These are phyloP conservation scores for Scaptomyza cyrtandrae DNA, from an alignment of 2,888 invertebrate species.

Conservation along the genomic window DNA sequence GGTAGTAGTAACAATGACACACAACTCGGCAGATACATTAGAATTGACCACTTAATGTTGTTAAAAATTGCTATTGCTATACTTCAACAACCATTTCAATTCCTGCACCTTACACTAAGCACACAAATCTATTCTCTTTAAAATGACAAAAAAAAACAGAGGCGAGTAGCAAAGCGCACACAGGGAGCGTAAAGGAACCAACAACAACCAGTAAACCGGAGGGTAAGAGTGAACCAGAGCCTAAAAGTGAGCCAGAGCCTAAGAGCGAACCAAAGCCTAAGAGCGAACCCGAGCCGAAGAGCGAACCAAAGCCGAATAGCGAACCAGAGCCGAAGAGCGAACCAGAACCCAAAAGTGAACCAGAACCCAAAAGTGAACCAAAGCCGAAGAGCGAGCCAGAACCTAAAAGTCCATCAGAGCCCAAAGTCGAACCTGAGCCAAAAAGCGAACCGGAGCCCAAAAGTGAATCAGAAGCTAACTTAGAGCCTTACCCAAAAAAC, in stretches of 20 bases:
- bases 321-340: slow-evolving; percentile 78
- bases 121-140: neutral
- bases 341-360: slow-evolving; percentile 52
- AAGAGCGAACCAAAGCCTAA: slow-evolving; percentile 52
- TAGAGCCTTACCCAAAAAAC: slow-evolving; percentile 54
- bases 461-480: slow-evolving; percentile 42
- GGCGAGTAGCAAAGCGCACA: slow-evolving; percentile 17
- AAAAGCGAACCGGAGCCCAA: slow-evolving; percentile 50
- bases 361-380: slow-evolving; percentile 36
- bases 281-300: slow-evolving; percentile 40
- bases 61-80: too few relatives aligned
- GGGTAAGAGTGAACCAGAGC: too few relatives aligned
- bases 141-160: slow-evolving; percentile 23
- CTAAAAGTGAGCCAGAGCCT: slow-evolving; percentile 34
- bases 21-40: too few relatives aligned
- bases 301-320: slow-evolving; percentile 59
- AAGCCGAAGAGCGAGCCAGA: slow-evolving; percentile 37
- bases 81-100: too few relatives aligned
- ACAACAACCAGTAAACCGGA: too few relatives aligned
- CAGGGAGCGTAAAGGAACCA: too few relatives aligned
- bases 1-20: too few relatives aligned
- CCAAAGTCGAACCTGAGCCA: slow-evolving; percentile 41
- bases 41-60: neutral
- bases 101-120: neutral
- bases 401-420: slow-evolving; percentile 44